phyloP scores from a whole-genome alignment of 2,113 vertebrate species.

The Calidris pugnax region DNA sequence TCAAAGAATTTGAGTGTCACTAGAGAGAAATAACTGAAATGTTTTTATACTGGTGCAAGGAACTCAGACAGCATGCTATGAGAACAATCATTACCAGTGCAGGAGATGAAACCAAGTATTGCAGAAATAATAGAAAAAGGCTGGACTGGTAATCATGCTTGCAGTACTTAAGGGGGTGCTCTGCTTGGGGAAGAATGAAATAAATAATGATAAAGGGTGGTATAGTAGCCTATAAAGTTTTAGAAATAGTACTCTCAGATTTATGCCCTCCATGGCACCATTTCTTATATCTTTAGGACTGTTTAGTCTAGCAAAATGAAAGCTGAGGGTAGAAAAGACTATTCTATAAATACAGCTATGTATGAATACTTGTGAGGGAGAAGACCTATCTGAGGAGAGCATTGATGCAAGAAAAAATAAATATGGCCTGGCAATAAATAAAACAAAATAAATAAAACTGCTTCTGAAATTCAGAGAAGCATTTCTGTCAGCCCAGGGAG shows the following conservation, averaged over 20 bases:
- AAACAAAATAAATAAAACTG: not conserved
- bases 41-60: not conserved
- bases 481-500: not conserved
- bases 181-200: not conserved
- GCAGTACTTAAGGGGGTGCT: not conserved
- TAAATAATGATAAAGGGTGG: not conserved
- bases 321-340: not conserved
- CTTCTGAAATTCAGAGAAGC: not conserved
- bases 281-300: not conserved
- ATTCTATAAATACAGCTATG: not conserved
- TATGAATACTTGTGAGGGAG: not conserved
- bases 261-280: not conserved
- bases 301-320: not conserved
- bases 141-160: not conserved
- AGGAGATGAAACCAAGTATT: not conserved
- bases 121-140: not conserved
- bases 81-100: not conserved
- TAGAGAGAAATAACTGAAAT: not conserved
- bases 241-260: not conserved
- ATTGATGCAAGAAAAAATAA: not conserved
- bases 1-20: not conserved
- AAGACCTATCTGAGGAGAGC: not conserved
- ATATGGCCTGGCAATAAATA: not conserved
- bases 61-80: not conserved
- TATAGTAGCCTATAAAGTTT: not conserved